Base-by-base conservation (phyloP, 2,113 vertebrate genomes). In the Paramormyrops kingsleyae region DNA sequence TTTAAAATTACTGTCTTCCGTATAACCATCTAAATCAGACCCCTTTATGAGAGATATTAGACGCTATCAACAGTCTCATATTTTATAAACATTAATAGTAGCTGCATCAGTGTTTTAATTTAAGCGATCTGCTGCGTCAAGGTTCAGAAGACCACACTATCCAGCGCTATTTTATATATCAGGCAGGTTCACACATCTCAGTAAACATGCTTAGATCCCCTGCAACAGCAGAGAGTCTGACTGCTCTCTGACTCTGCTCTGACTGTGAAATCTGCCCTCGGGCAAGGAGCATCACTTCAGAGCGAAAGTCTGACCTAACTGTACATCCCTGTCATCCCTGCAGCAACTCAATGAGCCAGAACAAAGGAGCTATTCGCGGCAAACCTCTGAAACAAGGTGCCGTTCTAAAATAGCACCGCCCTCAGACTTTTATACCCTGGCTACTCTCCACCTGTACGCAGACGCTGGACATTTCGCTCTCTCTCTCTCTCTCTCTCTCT, bases 281-380 rank as follows among this genome's bases (percentile, higher is more conserved):
- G 77, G 86, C 50, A n/a, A 88, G 66, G 39, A 59, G 70, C 89
- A 88, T 90, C 85, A 87, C 49, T 74, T 87, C 62, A 31, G 19
- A 70, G 86, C 87, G 66, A 24, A 12, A 47, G 21, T 87, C 56
- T 87, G 49, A 87, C 84, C n/a, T 49, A 56, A 66, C 84, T 87
- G 47, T 90, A 66, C 87, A 88, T 87, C 77, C 74, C 39, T 27
- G 17, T 74, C 31, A 86, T 19, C 56, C 83, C 89, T 35, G n/a
- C 19, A 50, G 53, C 86, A 74, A 19, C 74, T 35, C 46, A 90
- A 80, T 90, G 89, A 90, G 85, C 86, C 89, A 46, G 66, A 74
- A 80, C 62, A 56, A 80, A 90, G 87, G 21, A 47, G 89, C 89
- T 90, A 70, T 90, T 87, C 56, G 10, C 12, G 53, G 84, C 62